Conservation (phyloP, 2,113 vertebrate species). For the Odontesthes bonariensis region DNA sequence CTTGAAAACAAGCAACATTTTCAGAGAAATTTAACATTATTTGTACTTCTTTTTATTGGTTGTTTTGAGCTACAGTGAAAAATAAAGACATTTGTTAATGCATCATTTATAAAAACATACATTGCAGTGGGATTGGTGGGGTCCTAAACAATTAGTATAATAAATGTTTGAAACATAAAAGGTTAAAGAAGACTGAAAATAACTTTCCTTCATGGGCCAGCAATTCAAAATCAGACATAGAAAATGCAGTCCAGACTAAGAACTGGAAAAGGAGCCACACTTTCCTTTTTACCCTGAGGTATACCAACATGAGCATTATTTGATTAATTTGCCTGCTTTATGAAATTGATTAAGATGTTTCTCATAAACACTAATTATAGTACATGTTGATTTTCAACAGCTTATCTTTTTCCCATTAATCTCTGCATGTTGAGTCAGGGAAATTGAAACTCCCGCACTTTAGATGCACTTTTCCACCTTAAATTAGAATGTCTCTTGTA, state of each 20-base stretch:
- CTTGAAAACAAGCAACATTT: background rate
- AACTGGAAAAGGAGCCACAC: background rate
- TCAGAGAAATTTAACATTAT: background rate
- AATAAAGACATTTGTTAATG: background rate
- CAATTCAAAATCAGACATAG: background rate
- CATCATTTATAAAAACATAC: slow-evolving; percentile 1
- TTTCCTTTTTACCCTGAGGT: background rate
- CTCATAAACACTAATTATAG: background rate
- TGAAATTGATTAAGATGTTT: background rate
- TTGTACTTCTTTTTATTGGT: background rate
- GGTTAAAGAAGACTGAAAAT: background rate
- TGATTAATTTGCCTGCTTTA: background rate
- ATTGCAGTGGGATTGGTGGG: background rate
- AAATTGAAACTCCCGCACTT: slow-evolving; percentile 19
- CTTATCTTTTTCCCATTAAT: slow-evolving; percentile 5
- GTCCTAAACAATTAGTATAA: background rate
- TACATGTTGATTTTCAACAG: background rate
- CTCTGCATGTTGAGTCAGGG: slow-evolving; percentile 26
- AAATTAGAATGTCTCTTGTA: slow-evolving; percentile 48
- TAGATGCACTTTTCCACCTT: slow-evolving; percentile 44
- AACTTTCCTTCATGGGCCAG: background rate
- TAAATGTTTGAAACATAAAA: background rate
- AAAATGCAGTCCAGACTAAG: background rate
- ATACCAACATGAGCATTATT: background rate
- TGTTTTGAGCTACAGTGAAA: background rate